Evolutionary conservation across 1,140 invertebrate species (phyloP).

Genomic region (Acyrthosiphon pisum): DNA sequence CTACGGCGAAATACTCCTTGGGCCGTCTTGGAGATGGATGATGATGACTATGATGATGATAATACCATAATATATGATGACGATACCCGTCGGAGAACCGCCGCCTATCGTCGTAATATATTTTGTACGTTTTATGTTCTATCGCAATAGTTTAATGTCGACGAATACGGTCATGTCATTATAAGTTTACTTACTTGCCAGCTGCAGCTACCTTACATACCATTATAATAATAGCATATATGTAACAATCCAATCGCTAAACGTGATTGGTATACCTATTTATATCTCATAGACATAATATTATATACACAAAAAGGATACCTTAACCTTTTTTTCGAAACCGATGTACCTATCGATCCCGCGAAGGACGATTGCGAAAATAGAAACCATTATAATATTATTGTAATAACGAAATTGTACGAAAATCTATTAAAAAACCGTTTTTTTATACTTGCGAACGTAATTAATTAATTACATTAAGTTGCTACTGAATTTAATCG

Average conservation of each 20-base stretch:
- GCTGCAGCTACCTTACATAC: too few species aligned
- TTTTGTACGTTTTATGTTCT: neutral
- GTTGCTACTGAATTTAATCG: neutral
- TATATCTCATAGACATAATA: too few species aligned
- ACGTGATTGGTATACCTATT: too few species aligned
- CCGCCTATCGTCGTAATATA: neutral
- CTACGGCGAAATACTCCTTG: neutral
- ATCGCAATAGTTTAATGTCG: neutral
- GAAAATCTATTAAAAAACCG: neutral
- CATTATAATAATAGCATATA: neutral
- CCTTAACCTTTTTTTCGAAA: neutral
- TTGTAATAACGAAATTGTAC: too few species aligned
- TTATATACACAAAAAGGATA: too few species aligned
- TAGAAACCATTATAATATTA: neutral
- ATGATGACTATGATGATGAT: too few species aligned
- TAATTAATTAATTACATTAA: too few species aligned
- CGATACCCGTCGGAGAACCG: neutral
- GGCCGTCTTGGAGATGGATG: neutral
- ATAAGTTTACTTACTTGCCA: neutral
- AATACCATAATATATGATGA: too few species aligned
- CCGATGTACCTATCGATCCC: neutral
- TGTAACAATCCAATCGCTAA: neutral
- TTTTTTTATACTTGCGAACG: neutral
- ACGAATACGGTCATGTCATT: neutral
- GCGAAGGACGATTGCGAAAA: neutral